Base-by-base conservation (phyloP, 2,797 vertebrate genomes). In the Sebastes trivittatus region DNA sequence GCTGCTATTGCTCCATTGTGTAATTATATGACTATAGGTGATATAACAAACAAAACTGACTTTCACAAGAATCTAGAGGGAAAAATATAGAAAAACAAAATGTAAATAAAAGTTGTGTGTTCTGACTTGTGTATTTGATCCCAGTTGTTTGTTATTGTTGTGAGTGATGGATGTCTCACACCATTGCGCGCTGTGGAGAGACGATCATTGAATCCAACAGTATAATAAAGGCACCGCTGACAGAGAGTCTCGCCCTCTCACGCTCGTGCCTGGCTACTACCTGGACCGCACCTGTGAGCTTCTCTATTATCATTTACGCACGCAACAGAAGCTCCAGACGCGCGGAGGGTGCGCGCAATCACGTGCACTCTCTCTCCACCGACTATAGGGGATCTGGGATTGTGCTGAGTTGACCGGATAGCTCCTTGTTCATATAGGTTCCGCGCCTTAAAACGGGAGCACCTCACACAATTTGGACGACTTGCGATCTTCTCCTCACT, bases 221-320 rank as follows among this genome's bases (percentile, higher is more conserved):
- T 74, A 81, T 20, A 88, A 94, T 90, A 88, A 93, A 78, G 76
- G 70, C 70, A 56, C 36, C 81, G 89, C 75, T 93, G 93, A 93
- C 88, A 93, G 88, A 77, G 63, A 71, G 64, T 58, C 72, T 80
- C 86, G 38, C 85, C 69, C 77, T 75, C 72, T 80, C 85, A 66
- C 83, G 58, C 22, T 72, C 82, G 66, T 82, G 72, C 81, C 87
- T 23, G 78, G 77, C 85, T 74, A 34, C 85, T 82, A 94, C 93
- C 94, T 95, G 94, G 86, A 66, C 89, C 68, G 85, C 94, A 95
- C 94, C 93, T 95, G 94, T 92, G 86, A 81, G 91, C 91, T 90
- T 63, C 72, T 36, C 70, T 49, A 16, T 42, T 67, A 65, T 78
- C 82, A 27, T 68, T 59, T 27, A 83, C 82, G 42, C 89, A 83